Base-by-base conservation (phyloP, 2,113 vertebrate genomes). In the Solea solea region DNA sequence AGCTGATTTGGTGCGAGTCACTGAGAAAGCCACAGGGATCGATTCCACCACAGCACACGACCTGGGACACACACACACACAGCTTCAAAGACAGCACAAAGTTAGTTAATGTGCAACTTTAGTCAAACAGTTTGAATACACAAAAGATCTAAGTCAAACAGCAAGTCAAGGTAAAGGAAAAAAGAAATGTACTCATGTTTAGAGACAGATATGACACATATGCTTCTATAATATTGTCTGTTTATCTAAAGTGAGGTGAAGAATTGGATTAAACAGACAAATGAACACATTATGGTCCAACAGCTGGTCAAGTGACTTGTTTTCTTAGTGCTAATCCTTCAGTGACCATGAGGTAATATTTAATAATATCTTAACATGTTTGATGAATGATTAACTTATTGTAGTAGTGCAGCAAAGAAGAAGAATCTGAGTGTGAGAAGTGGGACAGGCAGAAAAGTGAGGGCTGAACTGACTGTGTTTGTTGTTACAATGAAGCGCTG, bases 51-150 rank as follows among this genome's bases (percentile, higher is more conserved):
- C 51, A 82, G 80, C 67, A 64, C 72, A 68, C 56, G 28, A 76
- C 69, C 61, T 51, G 53, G 13, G 34, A 66, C 70, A 27, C 58
- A 21, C 56, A 28, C 58, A 51, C 41, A 80, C 76, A 1, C 16
- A 5, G 61, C 75, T 88, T 86, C 75, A 88, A 86, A 85, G 76
- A 67, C 76, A 45, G 48, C 72, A 83, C 87, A 88, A 85, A 80
- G 86, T 84, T 71, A 82, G 89, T 94, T 93, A 94, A 93, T 93
- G 83, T 86, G 58, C 86, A 91, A 92, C 92, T 84, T 67, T 81
- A 79, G 60, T 74, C 82, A 90, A 92, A 93, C 89, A 91, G 68
- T 70, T 69, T 74, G 67, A 73, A 74, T 58, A 79, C 74, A 90
- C 74, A 88, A 52, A 13, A 78, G 64, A 69, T 45, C 52, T 67